phyloP scores from a whole-genome alignment of 2,888 invertebrate genomes.

The Parnassius smintheus region DNA sequence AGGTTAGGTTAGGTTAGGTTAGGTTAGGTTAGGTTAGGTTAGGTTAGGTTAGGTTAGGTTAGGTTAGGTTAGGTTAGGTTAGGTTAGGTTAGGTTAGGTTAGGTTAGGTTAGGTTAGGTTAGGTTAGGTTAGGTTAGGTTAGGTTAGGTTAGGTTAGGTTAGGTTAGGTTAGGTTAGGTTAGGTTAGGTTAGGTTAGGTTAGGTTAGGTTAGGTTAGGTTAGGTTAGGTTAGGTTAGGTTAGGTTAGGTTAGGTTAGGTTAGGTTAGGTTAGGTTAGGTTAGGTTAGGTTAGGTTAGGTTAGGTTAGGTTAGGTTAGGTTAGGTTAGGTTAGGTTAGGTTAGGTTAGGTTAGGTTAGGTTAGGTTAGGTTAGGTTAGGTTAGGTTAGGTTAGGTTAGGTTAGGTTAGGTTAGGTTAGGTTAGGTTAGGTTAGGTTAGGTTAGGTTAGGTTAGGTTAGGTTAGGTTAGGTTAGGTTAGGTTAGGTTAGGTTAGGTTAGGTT shows the following conservation, averaged over 20 bases:
- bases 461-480: slow-evolving; percentile 1
- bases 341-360: background rate
- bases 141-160: slow-evolving; percentile 2
- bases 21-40: slow-evolving; percentile 1
- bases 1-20: background rate
- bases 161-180: background rate
- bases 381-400: background rate
- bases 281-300: background rate
- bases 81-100: background rate
- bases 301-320: background rate
- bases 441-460: background rate
- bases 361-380: slow-evolving; percentile 1
- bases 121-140: slow-evolving; percentile 1
- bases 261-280: slow-evolving; percentile 4
- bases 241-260: slow-evolving; percentile 4
- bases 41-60: background rate
- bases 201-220: slow-evolving; percentile 4
- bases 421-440: background rate
- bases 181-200: slow-evolving; percentile 2
- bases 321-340: background rate
- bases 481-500: slow-evolving; percentile 2
- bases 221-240: slow-evolving; percentile 5
- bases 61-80: background rate
- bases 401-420: background rate
- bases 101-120: background rate